These are phyloP conservation scores for Glyptemys insculpta DNA, from an alignment of 2,797 vertebrate genomes.

Conservation along the genomic window DNA sequence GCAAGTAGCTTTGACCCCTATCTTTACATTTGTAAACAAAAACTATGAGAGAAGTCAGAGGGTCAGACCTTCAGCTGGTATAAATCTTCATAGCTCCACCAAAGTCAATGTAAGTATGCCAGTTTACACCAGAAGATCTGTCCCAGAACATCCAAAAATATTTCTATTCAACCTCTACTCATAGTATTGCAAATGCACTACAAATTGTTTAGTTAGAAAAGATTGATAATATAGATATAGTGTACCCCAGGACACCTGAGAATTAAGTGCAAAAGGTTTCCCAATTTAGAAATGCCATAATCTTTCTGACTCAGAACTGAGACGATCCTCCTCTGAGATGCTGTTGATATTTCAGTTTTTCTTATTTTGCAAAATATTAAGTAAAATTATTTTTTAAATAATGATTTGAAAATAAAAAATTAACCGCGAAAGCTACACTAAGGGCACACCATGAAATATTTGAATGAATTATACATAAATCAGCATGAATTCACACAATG, in stretches of 20 bases:
- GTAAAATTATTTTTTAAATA: background rate
- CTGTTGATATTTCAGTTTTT: background rate
- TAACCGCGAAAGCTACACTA: background rate
- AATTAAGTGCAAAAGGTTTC: conserved; percentile 18
- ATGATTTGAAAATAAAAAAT: background rate
- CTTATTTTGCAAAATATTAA: background rate
- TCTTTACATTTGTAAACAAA: background rate
- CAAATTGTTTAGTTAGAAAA: background rate
- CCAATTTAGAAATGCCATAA: background rate
- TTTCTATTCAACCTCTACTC: background rate
- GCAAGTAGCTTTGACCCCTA: background rate
- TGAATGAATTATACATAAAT: conserved; percentile 48
- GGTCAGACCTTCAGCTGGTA: background rate
- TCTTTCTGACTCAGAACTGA: background rate
- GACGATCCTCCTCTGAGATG: background rate
- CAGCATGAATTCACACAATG: conserved; percentile 32
- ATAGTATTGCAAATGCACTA: background rate
- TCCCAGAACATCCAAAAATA: background rate
- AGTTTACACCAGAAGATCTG: background rate
- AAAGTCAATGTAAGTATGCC: background rate
- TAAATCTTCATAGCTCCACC: background rate
- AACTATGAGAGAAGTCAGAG: background rate
- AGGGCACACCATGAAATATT: background rate
- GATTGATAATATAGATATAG: background rate
- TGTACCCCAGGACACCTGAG: background rate